A percentile compares a stretch with the other conserved stretches of the same genome.
Conservation (phyloP, 2,797 vertebrate species). For the Hirundo rustica region DNA sequence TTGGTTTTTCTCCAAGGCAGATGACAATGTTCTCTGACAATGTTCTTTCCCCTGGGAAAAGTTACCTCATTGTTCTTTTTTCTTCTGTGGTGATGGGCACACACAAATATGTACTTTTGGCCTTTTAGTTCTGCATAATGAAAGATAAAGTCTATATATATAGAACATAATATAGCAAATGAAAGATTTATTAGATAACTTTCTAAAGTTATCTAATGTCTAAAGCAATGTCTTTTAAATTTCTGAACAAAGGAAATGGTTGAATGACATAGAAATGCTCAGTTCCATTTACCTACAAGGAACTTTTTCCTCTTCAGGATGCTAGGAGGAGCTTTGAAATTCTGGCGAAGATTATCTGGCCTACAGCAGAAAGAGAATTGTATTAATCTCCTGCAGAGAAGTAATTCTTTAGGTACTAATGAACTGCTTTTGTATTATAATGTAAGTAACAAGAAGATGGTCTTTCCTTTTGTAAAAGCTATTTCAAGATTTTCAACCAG, state of each 20-base stretch:
- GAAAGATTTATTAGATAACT: constrained; percentile 18
- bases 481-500: not conserved
- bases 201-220: too few species aligned
- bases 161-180: not conserved
- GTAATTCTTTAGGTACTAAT: constrained; percentile 16
- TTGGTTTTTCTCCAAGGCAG: not conserved
- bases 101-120: not conserved
- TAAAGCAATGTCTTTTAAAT: constrained; percentile 34
- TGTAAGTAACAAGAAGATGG: not conserved
- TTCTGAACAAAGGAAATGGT: constrained; percentile 7
- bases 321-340: constrained; percentile 36
- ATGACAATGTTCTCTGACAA: not conserved
- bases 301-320: constrained; percentile 12
- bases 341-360: constrained; percentile 38
- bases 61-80: not conserved
- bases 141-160: not conserved
- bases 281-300: not conserved
- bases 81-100: not conserved
- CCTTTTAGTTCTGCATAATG: not conserved
- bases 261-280: not conserved
- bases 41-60: not conserved
- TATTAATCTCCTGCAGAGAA: constrained; percentile 32
- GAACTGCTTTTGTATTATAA: constrained; percentile 32
- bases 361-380: constrained; percentile 4
- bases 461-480: constrained; percentile 2